Evolutionary conservation across 2,888 invertebrate species (phyloP).

Genomic region (Uropetala carovei): DNA sequence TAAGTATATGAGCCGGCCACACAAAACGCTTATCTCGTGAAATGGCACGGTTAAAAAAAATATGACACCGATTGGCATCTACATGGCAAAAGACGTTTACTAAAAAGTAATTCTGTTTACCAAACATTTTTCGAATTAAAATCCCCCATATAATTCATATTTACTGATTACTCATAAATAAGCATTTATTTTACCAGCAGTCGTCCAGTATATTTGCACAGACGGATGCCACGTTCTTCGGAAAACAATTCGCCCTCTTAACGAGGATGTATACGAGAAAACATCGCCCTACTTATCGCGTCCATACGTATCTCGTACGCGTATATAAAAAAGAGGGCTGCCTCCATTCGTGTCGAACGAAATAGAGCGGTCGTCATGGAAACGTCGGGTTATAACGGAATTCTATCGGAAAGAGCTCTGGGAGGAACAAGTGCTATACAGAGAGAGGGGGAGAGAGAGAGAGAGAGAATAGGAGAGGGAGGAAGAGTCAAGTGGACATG

Average conservation of each 20-base stretch:
- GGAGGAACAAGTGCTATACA: no score
- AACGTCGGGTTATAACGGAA: conserved; percentile 28
- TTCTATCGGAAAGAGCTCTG: not conserved
- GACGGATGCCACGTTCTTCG: not conserved
- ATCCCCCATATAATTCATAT: no score
- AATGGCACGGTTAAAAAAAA: no score
- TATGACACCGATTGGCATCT: no score
- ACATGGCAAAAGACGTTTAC: no score
- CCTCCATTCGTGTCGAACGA: not conserved
- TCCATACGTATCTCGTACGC: not conserved
- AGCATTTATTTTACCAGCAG: not conserved
- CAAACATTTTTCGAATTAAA: no score
- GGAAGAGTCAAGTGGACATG: conserved; percentile 7
- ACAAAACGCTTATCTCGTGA: no score
- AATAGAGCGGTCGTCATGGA: conserved; percentile 52
- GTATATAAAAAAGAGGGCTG: not conserved
- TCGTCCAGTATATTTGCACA: not conserved
- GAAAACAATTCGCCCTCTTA: not conserved
- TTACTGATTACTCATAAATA: no score
- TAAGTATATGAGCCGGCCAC: no score
- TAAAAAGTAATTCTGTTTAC: no score
- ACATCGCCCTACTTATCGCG: not conserved
- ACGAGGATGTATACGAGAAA: not conserved
- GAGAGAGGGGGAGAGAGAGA: not conserved
- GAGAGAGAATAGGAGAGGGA: not conserved